Evolutionary conservation across 2,113 vertebrate species (phyloP).

Genomic region (Salvator merianae): DNA sequence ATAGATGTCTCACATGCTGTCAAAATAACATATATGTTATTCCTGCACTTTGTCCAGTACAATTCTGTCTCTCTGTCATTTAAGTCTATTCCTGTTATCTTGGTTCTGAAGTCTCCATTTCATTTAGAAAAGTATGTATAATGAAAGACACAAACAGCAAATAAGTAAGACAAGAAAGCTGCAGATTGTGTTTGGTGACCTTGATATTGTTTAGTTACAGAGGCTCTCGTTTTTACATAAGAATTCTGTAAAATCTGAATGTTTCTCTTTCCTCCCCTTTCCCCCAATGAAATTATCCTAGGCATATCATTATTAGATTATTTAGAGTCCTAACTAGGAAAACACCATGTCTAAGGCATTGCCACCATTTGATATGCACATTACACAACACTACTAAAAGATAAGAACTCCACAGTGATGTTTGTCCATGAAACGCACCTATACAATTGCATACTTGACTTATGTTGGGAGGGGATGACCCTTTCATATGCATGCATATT

Average conservation of each 20-base stretch:
- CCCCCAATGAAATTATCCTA: neutral
- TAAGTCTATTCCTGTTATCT: neutral
- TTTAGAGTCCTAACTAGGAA: neutral
- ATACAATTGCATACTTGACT: neutral
- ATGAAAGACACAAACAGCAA: neutral
- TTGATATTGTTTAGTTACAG: no score
- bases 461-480: no score
- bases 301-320: neutral
- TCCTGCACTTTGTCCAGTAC: neutral
- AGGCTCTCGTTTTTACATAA: neutral
- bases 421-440: neutral
- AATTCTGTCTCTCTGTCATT: neutral
- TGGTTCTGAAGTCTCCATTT: neutral
- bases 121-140: neutral
- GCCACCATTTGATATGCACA: neutral
- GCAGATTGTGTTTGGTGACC: no score
- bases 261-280: neutral
- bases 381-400: neutral
- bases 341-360: neutral
- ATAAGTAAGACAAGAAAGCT: no score
- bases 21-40: neutral
- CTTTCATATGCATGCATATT: no score
- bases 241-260: neutral
- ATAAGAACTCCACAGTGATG: neutral
- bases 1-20: neutral